Conservation (phyloP, 2,113 vertebrate species). For the Lagopus muta region DNA sequence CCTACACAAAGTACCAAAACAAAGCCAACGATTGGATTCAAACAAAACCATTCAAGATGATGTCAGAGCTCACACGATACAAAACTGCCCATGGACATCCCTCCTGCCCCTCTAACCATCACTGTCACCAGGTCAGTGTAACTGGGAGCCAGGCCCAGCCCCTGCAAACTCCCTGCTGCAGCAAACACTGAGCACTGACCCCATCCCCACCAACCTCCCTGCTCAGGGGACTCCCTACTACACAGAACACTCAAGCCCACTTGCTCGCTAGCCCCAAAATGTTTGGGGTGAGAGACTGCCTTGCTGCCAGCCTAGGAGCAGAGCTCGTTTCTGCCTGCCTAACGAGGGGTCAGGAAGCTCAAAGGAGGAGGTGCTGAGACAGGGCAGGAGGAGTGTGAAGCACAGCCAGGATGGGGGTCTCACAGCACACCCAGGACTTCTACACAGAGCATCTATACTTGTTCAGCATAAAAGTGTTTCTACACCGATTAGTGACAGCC, state of each 20-base stretch:
- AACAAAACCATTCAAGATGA: background rate
- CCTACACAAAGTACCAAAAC: background rate
- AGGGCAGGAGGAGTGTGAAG: background rate
- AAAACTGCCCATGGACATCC: fast-evolving
- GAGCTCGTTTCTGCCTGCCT: background rate
- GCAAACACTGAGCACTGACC: fast-evolving
- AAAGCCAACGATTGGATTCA: background rate
- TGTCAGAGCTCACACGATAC: fast-evolving
- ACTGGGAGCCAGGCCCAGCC: background rate
- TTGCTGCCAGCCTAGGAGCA: background rate
- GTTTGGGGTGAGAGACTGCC: background rate
- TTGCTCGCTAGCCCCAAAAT: fast-evolving
- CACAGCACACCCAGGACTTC: background rate
- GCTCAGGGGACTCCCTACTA: background rate
- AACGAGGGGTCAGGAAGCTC: background rate
- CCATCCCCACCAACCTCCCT: background rate
- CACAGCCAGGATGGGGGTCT: background rate
- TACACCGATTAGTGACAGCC: fast-evolving
- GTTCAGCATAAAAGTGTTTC: fast-evolving
- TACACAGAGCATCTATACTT: background rate
- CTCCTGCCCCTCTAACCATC: background rate
- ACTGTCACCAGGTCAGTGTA: background rate
- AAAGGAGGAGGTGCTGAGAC: background rate
- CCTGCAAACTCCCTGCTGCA: background rate
- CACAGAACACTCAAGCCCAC: background rate